These are phyloP conservation scores for Ormia ochracea DNA, from an alignment of 2,888 invertebrate species.

Conservation along the genomic window DNA sequence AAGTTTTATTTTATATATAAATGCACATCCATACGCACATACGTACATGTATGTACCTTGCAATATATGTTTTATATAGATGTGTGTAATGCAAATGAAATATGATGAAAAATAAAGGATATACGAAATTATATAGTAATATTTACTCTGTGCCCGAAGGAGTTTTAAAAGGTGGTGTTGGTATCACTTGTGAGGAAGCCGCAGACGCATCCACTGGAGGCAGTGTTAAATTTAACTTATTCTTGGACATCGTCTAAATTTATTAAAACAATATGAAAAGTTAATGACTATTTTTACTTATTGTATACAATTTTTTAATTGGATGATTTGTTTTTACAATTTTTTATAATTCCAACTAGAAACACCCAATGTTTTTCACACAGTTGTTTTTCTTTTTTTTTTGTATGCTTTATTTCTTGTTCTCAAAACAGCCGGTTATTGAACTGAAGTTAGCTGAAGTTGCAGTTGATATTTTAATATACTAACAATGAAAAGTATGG, in stretches of 20 bases:
- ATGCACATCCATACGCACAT: too few relatives aligned
- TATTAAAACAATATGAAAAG: neutral
- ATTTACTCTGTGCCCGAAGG: slow-evolving; percentile 77
- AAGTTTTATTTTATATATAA: too few relatives aligned
- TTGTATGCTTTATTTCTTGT: slow-evolving; percentile 29
- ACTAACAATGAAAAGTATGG: neutral
- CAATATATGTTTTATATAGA: slow-evolving; percentile 16
- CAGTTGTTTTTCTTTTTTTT: slow-evolving; percentile 48
- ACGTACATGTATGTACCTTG: too few relatives aligned
- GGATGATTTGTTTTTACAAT: neutral
- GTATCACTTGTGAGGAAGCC: slow-evolving; percentile 78
- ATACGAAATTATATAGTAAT: slow-evolving; percentile 59
- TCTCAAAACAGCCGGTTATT: slow-evolving; percentile 46
- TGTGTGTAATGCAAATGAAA: slow-evolving; percentile 36
- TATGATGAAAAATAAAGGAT: slow-evolving; percentile 59
- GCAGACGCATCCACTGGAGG: slow-evolving; percentile 88
- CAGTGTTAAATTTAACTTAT: slow-evolving; percentile 92
- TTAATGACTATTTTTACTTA: neutral
- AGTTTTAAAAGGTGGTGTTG: slow-evolving; percentile 77
- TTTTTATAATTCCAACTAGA: neutral
- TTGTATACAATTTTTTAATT: neutral
- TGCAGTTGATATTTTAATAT: too few relatives aligned
- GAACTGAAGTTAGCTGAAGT: neutral
- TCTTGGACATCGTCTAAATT: slow-evolving; percentile 83
- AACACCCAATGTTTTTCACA: slow-evolving; percentile 54